Evolutionary conservation across 1,140 invertebrate genomes (phyloP).

Genomic region (Bombus waltoni): DNA sequence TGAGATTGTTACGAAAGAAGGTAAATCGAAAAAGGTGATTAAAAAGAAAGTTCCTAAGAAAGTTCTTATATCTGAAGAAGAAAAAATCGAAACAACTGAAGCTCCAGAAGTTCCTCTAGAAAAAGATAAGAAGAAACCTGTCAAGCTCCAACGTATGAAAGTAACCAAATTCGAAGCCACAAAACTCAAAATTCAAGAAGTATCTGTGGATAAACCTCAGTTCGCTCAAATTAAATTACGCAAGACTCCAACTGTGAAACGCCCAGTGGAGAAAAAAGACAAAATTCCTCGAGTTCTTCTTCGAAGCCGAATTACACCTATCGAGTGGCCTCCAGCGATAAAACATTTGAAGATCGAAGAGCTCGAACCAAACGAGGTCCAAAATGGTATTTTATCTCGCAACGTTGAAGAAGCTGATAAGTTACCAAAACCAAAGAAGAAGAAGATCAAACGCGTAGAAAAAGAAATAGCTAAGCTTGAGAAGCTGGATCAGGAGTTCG

Average conservation of each 20-base stretch:
- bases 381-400: slow-evolving; percentile 86
- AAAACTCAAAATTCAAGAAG: slow-evolving; percentile 76
- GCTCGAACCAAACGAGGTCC: slow-evolving; percentile 82
- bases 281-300: slow-evolving; percentile 86
- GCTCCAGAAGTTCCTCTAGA: slow-evolving; percentile 45
- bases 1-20: slow-evolving; percentile 75
- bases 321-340: slow-evolving; percentile 84
- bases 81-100: slow-evolving; percentile 54
- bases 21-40: slow-evolving; percentile 68
- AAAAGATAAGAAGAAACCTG: slow-evolving; percentile 23
- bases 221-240: slow-evolving; percentile 41
- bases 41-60: slow-evolving; percentile 55
- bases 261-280: slow-evolving; percentile 84
- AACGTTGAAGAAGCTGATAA: slow-evolving; percentile 87
- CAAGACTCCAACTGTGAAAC: slow-evolving; percentile 67
- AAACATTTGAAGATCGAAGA: slow-evolving; percentile 80
- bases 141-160: slow-evolving; percentile 76
- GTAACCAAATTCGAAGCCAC: slow-evolving; percentile 72
- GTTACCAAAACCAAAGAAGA: slow-evolving; percentile 84
- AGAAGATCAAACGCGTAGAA: slow-evolving; percentile 77
- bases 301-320: slow-evolving; percentile 85
- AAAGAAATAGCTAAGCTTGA: slow-evolving; percentile 76
- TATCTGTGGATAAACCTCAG: slow-evolving; percentile 60
- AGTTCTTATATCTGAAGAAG: slow-evolving; percentile 26
- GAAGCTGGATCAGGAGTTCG: slow-evolving; percentile 78